phyloP scores from a whole-genome alignment of 2,113 vertebrate genomes.

The Lanius ludovicianus region DNA sequence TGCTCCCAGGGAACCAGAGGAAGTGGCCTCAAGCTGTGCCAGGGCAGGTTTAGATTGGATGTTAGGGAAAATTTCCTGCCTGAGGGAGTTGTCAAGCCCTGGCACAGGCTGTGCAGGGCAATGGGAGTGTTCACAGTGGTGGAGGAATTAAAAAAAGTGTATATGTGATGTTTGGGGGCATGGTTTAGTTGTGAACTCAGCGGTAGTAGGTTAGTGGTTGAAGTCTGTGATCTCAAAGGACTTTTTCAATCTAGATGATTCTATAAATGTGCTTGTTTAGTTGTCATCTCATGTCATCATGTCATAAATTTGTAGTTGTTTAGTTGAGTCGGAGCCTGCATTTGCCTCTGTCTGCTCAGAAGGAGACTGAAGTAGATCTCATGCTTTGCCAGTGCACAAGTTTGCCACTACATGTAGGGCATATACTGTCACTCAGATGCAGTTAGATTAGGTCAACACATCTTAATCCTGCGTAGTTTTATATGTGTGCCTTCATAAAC shows the following conservation, averaged over 20 bases:
- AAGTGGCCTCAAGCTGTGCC: background rate
- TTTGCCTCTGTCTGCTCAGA: background rate
- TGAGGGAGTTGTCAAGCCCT: background rate
- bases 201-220: background rate
- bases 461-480: background rate
- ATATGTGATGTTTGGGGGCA: no score
- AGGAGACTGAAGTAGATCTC: background rate
- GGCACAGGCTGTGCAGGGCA: background rate
- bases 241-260: background rate
- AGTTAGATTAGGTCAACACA: background rate
- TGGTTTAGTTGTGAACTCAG: background rate
- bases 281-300: background rate
- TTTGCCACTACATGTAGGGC: background rate
- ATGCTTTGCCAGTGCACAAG: background rate
- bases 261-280: background rate
- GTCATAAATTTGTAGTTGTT: background rate
- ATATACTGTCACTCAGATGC: background rate
- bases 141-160: background rate
- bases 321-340: background rate
- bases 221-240: background rate
- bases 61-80: no score
- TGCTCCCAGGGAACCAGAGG: background rate
- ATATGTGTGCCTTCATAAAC: background rate
- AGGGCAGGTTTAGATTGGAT: background rate
- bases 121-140: background rate